A percentile compares a stretch with the other conserved stretches of the same genome.
These are phyloP conservation scores for Sorex araneus DNA, from an alignment of 2,113 vertebrate species.

Conservation along the genomic window DNA sequence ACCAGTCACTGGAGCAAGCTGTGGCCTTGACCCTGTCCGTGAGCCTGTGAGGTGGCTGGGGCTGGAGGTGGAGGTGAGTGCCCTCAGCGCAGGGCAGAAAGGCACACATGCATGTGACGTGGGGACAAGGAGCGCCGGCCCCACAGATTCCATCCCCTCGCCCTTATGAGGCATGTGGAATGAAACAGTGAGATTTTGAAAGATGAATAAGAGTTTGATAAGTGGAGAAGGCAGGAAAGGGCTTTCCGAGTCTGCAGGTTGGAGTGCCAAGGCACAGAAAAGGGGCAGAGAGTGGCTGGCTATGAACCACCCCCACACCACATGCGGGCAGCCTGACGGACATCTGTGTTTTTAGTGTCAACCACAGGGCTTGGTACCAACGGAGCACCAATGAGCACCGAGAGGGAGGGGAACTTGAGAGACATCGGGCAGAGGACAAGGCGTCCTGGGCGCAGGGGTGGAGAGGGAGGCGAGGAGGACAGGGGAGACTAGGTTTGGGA, in stretches of 20 bases:
- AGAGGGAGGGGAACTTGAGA: background rate
- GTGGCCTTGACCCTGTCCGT: background rate
- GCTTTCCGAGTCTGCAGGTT: background rate
- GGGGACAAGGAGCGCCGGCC: background rate
- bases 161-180: background rate
- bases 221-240: background rate
- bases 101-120: background rate
- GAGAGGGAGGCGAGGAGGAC: background rate
- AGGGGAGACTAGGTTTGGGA: background rate
- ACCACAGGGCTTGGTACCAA: background rate
- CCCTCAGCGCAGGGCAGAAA: background rate
- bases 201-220: background rate
- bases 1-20: background rate
- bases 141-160: background rate
- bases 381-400: background rate
- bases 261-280: background rate
- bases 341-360: background rate
- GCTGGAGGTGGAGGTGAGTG: background rate
- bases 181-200: background rate
- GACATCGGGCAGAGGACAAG: background rate
- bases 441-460: no score
- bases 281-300: background rate
- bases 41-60: background rate
- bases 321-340: background rate
- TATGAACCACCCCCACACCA: no score